Evolutionary conservation across 2,797 vertebrate species (phyloP), one percentile per base, ranked within the genome.

Genomic region (Psittacula derbiana): DNA sequence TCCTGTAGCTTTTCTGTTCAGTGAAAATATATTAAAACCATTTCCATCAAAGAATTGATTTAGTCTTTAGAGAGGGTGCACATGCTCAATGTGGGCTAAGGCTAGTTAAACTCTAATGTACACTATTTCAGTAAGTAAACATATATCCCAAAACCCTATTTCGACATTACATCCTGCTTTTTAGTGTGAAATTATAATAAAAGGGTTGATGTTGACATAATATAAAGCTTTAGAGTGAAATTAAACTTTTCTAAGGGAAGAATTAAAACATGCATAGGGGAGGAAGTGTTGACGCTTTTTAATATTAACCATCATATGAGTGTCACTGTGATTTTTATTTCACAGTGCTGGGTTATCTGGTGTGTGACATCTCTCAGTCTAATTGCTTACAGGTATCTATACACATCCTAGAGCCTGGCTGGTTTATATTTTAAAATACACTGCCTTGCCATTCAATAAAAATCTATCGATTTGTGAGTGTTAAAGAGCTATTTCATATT

Each of bases 11-110:
- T 94, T 67, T 62, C 62, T 95, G 52, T 91, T 92, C 46, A 74
- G 58, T 43, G 66, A 94, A 95, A 92, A 92, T 72, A 89, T 44
- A 95, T 65, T 90, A 86, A 97, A 96, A 93, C 44, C 30, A 86
- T 91, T 96, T 93, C 55, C 72, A 90, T 79, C 46, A 91, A 85
- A 93, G 19, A 96, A 88, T 25, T 44, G 24, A 44, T 95, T 93
- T 78, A 66, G 81, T 80, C 84, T 97, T 49, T 55, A 86, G 95
- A 83, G 65, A 88, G 49, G 58, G 46, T 38, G 80, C 83, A 85
- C 80, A 67, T 81, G 80, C 95, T 89, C 33, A 72, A 1, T 15
- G n/a, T 40, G 71, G 79, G 80, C 85, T 95, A 85, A 88, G 67
- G 69, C 23, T 19, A 60, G 50, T 73, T 65, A 28, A 74, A 86